Evolutionary conservation across 2,113 vertebrate species (phyloP).

Genomic region (Psettodes erumei): DNA sequence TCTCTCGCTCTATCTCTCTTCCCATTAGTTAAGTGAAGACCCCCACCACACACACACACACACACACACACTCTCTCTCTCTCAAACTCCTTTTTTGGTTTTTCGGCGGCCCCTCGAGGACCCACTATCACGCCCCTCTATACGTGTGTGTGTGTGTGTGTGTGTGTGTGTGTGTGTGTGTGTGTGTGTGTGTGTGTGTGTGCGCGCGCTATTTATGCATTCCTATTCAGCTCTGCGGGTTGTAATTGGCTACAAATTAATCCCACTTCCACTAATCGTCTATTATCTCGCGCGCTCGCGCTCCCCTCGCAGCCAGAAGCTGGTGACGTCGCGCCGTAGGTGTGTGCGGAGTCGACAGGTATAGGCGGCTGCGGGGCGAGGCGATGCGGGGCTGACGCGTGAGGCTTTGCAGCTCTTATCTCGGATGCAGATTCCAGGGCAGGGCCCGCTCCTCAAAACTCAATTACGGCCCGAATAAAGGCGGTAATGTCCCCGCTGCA

Average conservation of each 20-base stretch:
- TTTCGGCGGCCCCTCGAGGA: constrained; percentile 76
- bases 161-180: neutral
- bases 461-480: constrained; percentile 82
- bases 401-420: constrained; percentile 62
- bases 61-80: too few species aligned
- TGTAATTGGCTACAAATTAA: constrained; percentile 95
- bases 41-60: too few species aligned
- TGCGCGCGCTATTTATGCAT: constrained; percentile 82
- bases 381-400: too few species aligned
- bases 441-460: constrained; percentile 75
- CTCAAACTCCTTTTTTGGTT: constrained; percentile 76
- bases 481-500: constrained; percentile 77
- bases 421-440: constrained; percentile 78
- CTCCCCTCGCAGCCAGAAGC: too few species aligned
- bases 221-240: constrained; percentile 84
- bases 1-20: neutral
- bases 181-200: neutral
- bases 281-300: constrained; percentile 74
- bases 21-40: constrained; percentile 49
- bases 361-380: too few species aligned
- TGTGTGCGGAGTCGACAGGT: too few species aligned
- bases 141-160: neutral
- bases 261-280: constrained; percentile 86
- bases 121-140: too few species aligned
- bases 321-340: neutral